Conservation (phyloP, 1,140 invertebrate species). For the Vollenhovia emeryi region DNA sequence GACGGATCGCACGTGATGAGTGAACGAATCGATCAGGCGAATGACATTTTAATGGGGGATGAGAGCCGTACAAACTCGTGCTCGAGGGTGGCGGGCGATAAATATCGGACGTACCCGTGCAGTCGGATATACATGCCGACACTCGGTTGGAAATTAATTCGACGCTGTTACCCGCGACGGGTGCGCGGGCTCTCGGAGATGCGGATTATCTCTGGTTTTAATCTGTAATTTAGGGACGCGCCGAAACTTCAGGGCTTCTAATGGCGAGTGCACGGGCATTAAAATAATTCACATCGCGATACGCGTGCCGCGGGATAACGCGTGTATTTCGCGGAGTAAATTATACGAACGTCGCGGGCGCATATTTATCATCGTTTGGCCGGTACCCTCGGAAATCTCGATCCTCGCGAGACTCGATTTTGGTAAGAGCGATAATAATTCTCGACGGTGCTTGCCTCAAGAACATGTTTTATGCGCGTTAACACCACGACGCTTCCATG, state of each 20-base stretch:
- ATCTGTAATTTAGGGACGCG: neutral
- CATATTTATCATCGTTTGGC: slow-evolving; percentile 25
- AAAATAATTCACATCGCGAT: slow-evolving; percentile 17
- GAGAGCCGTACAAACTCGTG: neutral
- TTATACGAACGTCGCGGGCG: neutral
- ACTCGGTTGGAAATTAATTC: slow-evolving; percentile 15
- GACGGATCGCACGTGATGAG: slow-evolving; percentile 33
- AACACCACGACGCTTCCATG: slow-evolving; percentile 61
- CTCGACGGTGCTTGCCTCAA: slow-evolving; percentile 67
- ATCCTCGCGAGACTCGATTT: slow-evolving; percentile 60
- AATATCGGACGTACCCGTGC: slow-evolving; percentile 9
- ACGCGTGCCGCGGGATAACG: neutral
- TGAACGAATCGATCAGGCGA: slow-evolving; percentile 40
- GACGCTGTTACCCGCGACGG: neutral
- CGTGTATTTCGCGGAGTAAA: neutral
- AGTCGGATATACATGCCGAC: neutral
- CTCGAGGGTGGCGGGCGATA: neutral
- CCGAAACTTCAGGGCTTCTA: neutral
- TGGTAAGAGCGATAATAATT: slow-evolving; percentile 62
- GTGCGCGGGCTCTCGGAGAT: neutral
- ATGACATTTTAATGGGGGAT: slow-evolving; percentile 40
- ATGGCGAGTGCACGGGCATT: neutral
- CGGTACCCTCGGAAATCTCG: slow-evolving; percentile 32
- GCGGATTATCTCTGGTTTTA: slow-evolving; percentile 36
- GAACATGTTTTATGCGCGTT: slow-evolving; percentile 71